Conservation (phyloP, 2,888 invertebrate genomes). For the Hymenopus coronatus region DNA sequence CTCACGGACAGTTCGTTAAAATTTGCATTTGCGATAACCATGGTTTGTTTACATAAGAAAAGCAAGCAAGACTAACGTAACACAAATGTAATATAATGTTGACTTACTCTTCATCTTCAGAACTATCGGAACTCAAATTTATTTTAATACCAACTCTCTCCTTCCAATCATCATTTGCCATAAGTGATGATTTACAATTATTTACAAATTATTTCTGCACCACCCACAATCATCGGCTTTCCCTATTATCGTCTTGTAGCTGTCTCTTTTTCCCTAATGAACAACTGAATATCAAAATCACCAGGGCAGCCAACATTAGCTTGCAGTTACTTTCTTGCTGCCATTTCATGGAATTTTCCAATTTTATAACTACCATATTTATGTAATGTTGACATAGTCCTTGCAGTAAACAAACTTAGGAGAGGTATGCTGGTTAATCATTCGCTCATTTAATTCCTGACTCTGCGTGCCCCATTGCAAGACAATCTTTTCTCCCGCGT, state of each 20-base stretch:
- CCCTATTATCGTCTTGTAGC: background rate
- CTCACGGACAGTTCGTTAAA: background rate
- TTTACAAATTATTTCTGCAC: background rate
- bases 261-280: background rate
- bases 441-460: too few relatives aligned
- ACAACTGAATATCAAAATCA: background rate
- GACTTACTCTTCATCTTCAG: slow-evolving; percentile 46
- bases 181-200: slow-evolving; percentile 29
- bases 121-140: slow-evolving; percentile 46
- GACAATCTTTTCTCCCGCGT: too few relatives aligned
- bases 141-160: slow-evolving; percentile 52
- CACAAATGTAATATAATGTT: background rate
- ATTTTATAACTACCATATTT: too few relatives aligned
- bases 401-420: too few relatives aligned
- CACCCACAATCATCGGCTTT: background rate
- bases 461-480: too few relatives aligned
- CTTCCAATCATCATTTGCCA: slow-evolving; percentile 53
- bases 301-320: background rate
- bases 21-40: background rate
- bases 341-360: too few relatives aligned
- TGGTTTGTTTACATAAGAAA: background rate
- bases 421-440: too few relatives aligned
- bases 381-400: too few relatives aligned
- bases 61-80: too few relatives aligned
- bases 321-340: background rate